Conservation (phyloP, 2,797 vertebrate species). For the Syngnathus acus region DNA sequence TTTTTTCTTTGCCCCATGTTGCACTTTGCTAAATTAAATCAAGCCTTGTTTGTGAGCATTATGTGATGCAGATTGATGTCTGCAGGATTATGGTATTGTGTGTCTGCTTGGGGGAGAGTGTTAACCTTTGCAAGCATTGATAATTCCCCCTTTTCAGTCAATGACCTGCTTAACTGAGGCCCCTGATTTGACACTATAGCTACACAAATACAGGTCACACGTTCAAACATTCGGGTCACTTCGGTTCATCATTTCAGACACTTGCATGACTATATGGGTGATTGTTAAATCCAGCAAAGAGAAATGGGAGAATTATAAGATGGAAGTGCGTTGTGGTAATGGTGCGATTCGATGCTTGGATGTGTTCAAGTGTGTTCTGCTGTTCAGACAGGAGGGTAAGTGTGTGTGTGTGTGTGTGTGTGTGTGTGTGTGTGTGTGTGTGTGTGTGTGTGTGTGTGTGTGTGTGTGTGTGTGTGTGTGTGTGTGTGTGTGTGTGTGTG, state of each 20-base stretch:
- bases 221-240: conserved; percentile 17
- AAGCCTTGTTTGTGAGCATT: conserved; percentile 24
- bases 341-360: conserved; percentile 11
- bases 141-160: conserved; percentile 25
- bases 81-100: conserved; percentile 48
- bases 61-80: conserved; percentile 31
- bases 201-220: conserved; percentile 15
- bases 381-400: conserved; percentile 4
- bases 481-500: conserved; percentile 11
- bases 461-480: conserved; percentile 7
- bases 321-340: conserved; percentile 8
- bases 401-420: conserved; percentile 11
- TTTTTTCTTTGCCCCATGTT: not conserved
- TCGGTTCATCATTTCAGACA: not conserved
- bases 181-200: conserved; percentile 22
- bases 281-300: conserved; percentile 27
- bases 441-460: conserved; percentile 14
- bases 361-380: conserved; percentile 3
- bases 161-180: conserved; percentile 55
- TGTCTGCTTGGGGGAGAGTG: not conserved
- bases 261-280: not conserved
- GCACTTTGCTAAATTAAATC: not conserved
- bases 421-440: conserved; percentile 5
- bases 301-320: conserved; percentile 26
- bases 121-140: not conserved